Conservation (phyloP, 2,888 invertebrate genomes). For the Buathra laborator region DNA sequence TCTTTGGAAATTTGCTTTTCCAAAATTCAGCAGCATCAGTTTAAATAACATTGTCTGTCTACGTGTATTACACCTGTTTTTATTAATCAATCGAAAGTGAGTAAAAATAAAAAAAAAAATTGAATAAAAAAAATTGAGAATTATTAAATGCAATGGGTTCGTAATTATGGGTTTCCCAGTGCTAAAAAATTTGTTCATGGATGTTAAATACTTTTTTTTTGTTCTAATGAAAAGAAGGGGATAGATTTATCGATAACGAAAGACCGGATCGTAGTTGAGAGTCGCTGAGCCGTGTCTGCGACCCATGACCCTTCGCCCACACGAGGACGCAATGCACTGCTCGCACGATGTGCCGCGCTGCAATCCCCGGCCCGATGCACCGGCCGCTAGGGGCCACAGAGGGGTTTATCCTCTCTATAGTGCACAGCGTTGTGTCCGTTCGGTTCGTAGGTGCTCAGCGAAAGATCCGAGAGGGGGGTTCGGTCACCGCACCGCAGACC, state of each 20-base stretch:
- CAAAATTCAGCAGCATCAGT: not conserved
- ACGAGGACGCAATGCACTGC: slow-evolving; percentile 82
- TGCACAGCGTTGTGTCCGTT: slow-evolving; percentile 34
- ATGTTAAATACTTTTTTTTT: not conserved
- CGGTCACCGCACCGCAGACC: slow-evolving; percentile 78
- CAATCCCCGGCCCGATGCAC: slow-evolving; percentile 67
- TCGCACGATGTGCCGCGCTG: slow-evolving; percentile 62
- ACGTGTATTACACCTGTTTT: not conserved
- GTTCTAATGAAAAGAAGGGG: not conserved
- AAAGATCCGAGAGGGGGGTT: slow-evolving; percentile 71
- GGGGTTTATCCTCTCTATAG: slow-evolving; percentile 59
- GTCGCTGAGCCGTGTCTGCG: slow-evolving; percentile 82
- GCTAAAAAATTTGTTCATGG: not conserved
- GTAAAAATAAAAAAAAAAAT: not conserved
- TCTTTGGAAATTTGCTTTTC: slow-evolving; percentile 9
- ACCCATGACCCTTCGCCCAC: slow-evolving; percentile 84
- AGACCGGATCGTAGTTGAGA: slow-evolving; percentile 75
- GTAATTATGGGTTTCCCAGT: not conserved
- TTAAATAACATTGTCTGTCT: not conserved
- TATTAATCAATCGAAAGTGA: not conserved
- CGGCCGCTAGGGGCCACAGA: slow-evolving; percentile 69
- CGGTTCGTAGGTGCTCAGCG: slow-evolving; percentile 40
- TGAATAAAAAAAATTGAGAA: not conserved
- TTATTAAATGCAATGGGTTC: not conserved
- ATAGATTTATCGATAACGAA: slow-evolving; percentile 19